These are phyloP conservation scores for Polypedilum vanderplanki DNA, from an alignment of 1,140 invertebrate species.

Conservation along the genomic window DNA sequence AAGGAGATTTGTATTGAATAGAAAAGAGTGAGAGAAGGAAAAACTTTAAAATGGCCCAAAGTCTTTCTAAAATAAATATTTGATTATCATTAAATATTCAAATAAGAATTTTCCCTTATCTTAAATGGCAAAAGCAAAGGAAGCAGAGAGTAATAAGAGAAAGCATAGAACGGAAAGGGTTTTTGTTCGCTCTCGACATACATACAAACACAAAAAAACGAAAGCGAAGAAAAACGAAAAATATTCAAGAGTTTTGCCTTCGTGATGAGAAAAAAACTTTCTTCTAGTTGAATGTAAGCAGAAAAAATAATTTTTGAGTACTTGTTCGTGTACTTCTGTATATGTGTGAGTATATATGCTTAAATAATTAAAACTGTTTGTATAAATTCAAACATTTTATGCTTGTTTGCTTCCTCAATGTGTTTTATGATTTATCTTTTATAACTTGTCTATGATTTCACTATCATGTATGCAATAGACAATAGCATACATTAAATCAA, in stretches of 20 bases:
- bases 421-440: background rate
- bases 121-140: background rate
- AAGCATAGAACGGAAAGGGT: background rate
- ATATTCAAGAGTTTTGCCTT: background rate
- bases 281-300: background rate
- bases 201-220: too few relatives aligned
- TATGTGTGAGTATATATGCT: background rate
- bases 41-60: constrained; percentile 29
- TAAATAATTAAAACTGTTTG: constrained; percentile 28
- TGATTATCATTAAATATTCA: constrained; percentile 29
- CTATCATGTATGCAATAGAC: too few relatives aligned
- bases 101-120: constrained; percentile 28
- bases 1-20: background rate
- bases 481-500: too few relatives aligned
- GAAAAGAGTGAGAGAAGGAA: background rate
- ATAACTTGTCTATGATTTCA: too few relatives aligned
- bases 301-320: background rate
- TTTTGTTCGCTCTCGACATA: background rate
- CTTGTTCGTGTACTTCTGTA: background rate
- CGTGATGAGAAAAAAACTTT: background rate
- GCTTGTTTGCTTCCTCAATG: background rate
- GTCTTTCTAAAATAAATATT: constrained; percentile 28
- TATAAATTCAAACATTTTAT: constrained; percentile 16
- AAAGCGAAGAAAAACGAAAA: background rate
- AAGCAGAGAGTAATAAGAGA: background rate